Evolutionary conservation across 1,140 invertebrate genomes (phyloP), one percentile per base, ranked within the genome.

Genomic region (Drosophila persimilis): DNA sequence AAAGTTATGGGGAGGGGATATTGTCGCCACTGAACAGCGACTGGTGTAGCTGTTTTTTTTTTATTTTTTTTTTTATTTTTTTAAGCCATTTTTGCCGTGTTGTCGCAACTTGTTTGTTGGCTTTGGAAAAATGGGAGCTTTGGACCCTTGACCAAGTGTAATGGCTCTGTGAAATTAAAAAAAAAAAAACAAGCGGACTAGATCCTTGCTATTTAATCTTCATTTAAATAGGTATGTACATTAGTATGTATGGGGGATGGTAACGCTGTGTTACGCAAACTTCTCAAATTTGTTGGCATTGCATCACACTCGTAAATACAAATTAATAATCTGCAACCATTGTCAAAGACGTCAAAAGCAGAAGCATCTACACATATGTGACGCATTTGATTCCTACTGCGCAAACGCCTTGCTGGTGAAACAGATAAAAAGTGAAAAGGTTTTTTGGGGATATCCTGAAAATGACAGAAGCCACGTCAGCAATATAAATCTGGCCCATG

Each of bases 331-430:
- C 11, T 17, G 1, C 9, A 35, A n/a, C n/a, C 20, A 6, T 26
- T 31, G 20, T 24, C 22, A 3, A 35, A 46, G 29, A 50, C 54
- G 67, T 71, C 61, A 67, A 29, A 13, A 47, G 39, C 44, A 66
- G 62, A 47, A 20, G 43, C 24, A 24, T 29, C 17, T 17, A 62
- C n/a, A 9, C 31, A 8, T 26, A 17, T 15, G 58, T 85, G 80
- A 84, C 72, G 80, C 76, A 76, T 59, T 57, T 69, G 45, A 62
- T 74, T 66, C 78, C 78, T 71, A 74, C 54, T 71, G 80, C 52
- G 79, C 59, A 56, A 60, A 17, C 61, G 47, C 54, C 20, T 48
- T 22, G 6, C 24, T 45, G 48, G 45, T 45, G 53, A 56, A 39
- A 39, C 35, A 5, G 11, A 11, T 17, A 24, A 58, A 45, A 77